These are phyloP conservation scores for Catocala sponsa DNA, from an alignment of 2,888 invertebrate genomes.

Conservation along the genomic window DNA sequence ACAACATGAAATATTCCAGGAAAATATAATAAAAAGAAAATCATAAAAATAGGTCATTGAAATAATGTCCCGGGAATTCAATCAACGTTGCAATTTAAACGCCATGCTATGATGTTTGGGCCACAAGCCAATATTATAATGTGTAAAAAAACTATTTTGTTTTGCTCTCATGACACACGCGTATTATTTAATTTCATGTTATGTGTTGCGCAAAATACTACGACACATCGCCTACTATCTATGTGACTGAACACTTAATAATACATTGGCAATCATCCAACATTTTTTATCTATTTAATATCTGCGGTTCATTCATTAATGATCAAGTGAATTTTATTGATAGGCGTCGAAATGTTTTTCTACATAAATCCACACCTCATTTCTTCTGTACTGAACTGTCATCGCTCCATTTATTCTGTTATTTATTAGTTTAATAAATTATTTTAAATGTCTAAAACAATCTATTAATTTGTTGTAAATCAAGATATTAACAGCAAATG, in stretches of 20 bases:
- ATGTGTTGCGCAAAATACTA: conserved; percentile 45
- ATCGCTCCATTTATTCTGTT: conserved; percentile 7
- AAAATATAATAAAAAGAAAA: conserved; percentile 46
- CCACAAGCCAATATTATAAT: conserved; percentile 44
- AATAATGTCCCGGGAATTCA: conserved; percentile 48
- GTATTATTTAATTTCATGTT: conserved; percentile 54
- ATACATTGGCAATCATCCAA: conserved; percentile 52
- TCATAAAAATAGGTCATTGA: conserved; percentile 53
- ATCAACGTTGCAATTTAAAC: conserved; percentile 54
- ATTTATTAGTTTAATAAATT: conserved; percentile 20
- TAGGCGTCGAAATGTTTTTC: conserved; percentile 39
- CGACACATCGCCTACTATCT: conserved; percentile 40
- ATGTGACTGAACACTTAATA: conserved; percentile 42
- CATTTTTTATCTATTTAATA: conserved; percentile 46
- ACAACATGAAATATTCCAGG: conserved; percentile 51
- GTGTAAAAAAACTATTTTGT: conserved; percentile 46
- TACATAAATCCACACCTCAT: conserved; percentile 34
- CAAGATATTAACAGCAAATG: background rate
- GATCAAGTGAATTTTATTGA: conserved; percentile 48
- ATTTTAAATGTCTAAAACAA: conserved; percentile 15
- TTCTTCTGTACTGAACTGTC: conserved; percentile 18
- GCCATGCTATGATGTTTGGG: conserved; percentile 44
- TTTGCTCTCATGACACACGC: conserved; percentile 30
- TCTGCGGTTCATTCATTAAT: conserved; percentile 51
- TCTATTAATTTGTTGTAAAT: conserved; percentile 25